Percentiles rank a stretch among this genome's conserved stretches.
phyloP scores from a whole-genome alignment of 2,797 vertebrate species.

The Acanthurus leucopareius region DNA sequence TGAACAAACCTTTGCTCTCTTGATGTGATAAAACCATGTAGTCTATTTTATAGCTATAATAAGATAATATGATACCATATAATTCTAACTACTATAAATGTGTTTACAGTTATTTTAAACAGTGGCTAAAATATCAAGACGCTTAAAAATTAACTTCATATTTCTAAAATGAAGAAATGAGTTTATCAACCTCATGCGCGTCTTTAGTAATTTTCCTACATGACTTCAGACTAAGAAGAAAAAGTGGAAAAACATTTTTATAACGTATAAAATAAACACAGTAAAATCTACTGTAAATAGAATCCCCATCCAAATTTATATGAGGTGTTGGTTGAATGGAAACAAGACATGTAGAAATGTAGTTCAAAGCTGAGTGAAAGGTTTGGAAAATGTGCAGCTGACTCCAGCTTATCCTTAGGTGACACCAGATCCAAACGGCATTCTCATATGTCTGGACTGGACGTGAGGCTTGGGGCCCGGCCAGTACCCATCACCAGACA shows the following conservation, averaged over 20 bases:
- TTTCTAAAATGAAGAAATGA: not conserved
- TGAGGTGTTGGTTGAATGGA: slow-evolving; percentile 76
- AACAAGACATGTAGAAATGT: slow-evolving; percentile 56
- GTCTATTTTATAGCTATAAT: not conserved
- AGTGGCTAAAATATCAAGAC: too few relatives aligned
- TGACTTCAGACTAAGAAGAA: slow-evolving; percentile 29
- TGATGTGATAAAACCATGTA: not conserved
- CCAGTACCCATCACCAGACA: slow-evolving; percentile 78
- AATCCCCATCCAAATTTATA: slow-evolving; percentile 64
- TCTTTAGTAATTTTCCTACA: slow-evolving; percentile 13
- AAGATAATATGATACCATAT: too few relatives aligned
- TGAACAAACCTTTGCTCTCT: not conserved
- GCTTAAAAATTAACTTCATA: not conserved
- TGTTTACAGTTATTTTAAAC: too few relatives aligned
- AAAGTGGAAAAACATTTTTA: slow-evolving; percentile 30
- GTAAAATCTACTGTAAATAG: slow-evolving; percentile 66
- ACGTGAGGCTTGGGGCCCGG: slow-evolving; percentile 74
- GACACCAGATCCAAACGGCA: slow-evolving; percentile 78
- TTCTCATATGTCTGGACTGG: slow-evolving; percentile 82
- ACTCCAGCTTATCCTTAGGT: slow-evolving; percentile 79
- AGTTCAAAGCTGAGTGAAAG: slow-evolving; percentile 60
- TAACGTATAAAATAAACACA: slow-evolving; percentile 54
- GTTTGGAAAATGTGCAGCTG: slow-evolving; percentile 71
- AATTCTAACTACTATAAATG: not conserved
- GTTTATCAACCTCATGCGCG: not conserved